Evolutionary conservation across 1,140 invertebrate species (phyloP), one percentile per base, ranked within the genome.

Genomic region (Microplitis mediator): DNA sequence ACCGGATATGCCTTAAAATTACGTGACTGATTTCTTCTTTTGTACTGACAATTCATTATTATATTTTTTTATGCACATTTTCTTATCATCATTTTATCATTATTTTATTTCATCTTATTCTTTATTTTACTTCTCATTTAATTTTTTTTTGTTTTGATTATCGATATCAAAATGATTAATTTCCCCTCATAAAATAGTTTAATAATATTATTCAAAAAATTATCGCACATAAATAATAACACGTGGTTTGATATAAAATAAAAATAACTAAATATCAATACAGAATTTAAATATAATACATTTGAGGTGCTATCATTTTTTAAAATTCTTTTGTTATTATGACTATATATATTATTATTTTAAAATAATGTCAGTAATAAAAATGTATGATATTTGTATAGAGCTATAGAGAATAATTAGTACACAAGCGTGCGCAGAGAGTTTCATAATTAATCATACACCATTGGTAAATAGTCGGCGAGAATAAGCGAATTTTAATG

Each of bases 1-100:
- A 31, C 60, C 58, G 69, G 69, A 71, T 64, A 34, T 63, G 45
- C 60, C 35, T 16, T 61, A 36, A 61, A 70, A 70, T 61, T 61
- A 61, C 35, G 39, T 68, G 54, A 35, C 66, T 34, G 60, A 70
- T 45, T 69, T 45, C 56, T 70, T 45, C 56, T 62, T 23, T 50
- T 70, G 39, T 51, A 62, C 14, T 36, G 56, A 70, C 36, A 16
- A 34, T 61, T 23, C 35, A 63, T 68, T 58, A 67, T 54, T 13
- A 2, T 14, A 4, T n/a, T 58, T 52, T 16, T 35, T 23, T 32
- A 56, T 54, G 4, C n/a, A 16, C 32, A 31, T 4, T 51, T 34
- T 52, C 16, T 51, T 23, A 2, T 34, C 39, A 34, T 50, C 36
- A 23, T 16, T 65, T 23, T 56, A 6, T 56, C 1, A 3, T 56